A percentile compares a stretch with the other conserved stretches of the same genome.
Conservation (phyloP, 2,113 vertebrate species). For the Carassius carassius region DNA sequence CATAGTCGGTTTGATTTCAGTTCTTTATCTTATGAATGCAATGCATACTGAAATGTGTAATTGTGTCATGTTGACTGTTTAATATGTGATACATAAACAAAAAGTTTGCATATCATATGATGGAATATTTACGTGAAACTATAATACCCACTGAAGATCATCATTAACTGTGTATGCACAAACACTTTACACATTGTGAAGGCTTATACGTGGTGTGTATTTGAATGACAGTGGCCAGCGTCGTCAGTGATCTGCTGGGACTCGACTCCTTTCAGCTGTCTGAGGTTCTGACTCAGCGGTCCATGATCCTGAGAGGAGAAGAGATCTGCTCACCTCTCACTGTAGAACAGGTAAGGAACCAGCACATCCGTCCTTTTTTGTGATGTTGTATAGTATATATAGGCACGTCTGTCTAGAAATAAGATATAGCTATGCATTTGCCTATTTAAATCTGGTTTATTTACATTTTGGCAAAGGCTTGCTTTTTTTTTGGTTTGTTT, state of each 20-base stretch:
- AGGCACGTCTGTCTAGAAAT: background rate
- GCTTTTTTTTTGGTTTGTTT: constrained; percentile 1
- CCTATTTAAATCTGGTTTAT: background rate
- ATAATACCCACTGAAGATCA: background rate
- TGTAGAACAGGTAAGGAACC: constrained; percentile 82
- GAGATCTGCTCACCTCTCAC: constrained; percentile 92
- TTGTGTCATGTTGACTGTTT: background rate
- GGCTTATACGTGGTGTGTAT: constrained; percentile 44
- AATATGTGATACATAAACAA: background rate
- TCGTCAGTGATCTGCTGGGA: constrained; percentile 86
- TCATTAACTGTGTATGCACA: background rate
- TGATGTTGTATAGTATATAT: background rate
- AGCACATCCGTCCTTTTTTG: background rate
- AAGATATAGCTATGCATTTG: background rate
- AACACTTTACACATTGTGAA: constrained; percentile 2
- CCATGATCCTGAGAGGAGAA: constrained; percentile 90
- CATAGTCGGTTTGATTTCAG: background rate
- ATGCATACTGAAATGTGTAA: background rate
- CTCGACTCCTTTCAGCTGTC: constrained; percentile 88
- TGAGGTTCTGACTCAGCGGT: constrained; percentile 90
- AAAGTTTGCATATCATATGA: background rate
- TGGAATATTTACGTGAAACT: background rate
- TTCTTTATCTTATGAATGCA: background rate
- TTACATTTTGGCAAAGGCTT: background rate
- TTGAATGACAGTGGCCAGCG: constrained; percentile 75